phyloP scores from a whole-genome alignment of 2,797 vertebrate species.

The Crenuchus spilurus region DNA sequence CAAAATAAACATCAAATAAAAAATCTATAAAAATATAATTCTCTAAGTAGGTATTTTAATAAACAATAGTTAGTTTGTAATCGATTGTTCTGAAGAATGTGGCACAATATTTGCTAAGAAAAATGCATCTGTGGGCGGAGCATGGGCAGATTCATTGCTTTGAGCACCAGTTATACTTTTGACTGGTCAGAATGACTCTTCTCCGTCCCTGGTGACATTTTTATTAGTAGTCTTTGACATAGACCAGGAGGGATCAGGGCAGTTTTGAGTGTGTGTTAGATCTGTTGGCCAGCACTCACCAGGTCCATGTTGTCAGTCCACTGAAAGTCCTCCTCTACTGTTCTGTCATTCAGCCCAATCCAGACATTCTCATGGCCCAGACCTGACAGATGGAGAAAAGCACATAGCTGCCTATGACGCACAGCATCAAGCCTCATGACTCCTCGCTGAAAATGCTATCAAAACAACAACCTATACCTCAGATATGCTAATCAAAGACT shows the following conservation, averaged over 20 bases:
- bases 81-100: too few relatives aligned
- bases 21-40: too few relatives aligned
- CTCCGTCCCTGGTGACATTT: not conserved
- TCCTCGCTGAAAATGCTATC: not conserved
- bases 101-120: too few relatives aligned
- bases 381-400: slow-evolving; percentile 69
- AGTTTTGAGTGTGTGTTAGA: not conserved
- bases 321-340: slow-evolving; percentile 95
- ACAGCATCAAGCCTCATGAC: not conserved
- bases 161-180: too few relatives aligned
- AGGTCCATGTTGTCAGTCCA: slow-evolving; percentile 90
- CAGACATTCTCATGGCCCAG: slow-evolving; percentile 93
- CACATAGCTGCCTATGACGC: too few relatives aligned
- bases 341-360: slow-evolving; percentile 94
- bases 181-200: too few relatives aligned
- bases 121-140: too few relatives aligned
- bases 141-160: too few relatives aligned
- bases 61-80: too few relatives aligned
- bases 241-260: not conserved
- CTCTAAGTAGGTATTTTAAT: too few relatives aligned
- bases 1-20: too few relatives aligned
- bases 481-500: too few relatives aligned
- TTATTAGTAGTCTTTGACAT: not conserved
- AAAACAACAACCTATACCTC: not conserved
- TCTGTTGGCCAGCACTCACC: slow-evolving; percentile 72